Evolutionary conservation across 2,888 invertebrate genomes (phyloP).

Genomic region (Sclerodermus sp.): DNA sequence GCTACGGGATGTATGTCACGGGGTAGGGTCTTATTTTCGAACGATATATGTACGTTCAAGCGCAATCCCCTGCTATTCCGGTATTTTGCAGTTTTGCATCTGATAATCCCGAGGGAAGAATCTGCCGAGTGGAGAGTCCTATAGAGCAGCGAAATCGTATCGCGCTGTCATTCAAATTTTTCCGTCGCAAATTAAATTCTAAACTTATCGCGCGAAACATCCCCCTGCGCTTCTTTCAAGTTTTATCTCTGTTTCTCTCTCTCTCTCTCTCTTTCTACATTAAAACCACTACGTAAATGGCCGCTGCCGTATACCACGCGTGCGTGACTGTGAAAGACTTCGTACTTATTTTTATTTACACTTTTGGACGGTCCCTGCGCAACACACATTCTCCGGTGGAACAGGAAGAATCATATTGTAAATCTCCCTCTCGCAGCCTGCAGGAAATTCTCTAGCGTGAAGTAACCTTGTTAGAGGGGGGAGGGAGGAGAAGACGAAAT

Average conservation of each 20-base stretch:
- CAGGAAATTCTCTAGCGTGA: too few relatives aligned
- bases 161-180: too few relatives aligned
- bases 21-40: conserved; percentile 9
- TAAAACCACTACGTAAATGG: too few relatives aligned
- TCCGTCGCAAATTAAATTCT: too few relatives aligned
- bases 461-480: too few relatives aligned
- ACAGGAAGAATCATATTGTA: too few relatives aligned
- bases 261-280: background rate
- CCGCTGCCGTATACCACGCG: background rate
- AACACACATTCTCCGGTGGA: too few relatives aligned
- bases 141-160: background rate
- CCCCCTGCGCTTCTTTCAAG: too few relatives aligned
- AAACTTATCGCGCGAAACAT: too few relatives aligned
- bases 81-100: conserved; percentile 35
- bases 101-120: conserved; percentile 12
- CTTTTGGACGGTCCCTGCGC: background rate
- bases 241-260: too few relatives aligned
- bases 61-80: conserved; percentile 14
- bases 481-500: too few relatives aligned
- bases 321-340: background rate
- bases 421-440: too few relatives aligned
- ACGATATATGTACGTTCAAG: background rate
- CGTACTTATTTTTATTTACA: background rate
- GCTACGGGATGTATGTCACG: conserved; percentile 3
- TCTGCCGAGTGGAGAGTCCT: conserved; percentile 21